phyloP scores from a whole-genome alignment of 35 echinoderm and acorn worm genomes.

The Apostichopus parvimensis region DNA sequence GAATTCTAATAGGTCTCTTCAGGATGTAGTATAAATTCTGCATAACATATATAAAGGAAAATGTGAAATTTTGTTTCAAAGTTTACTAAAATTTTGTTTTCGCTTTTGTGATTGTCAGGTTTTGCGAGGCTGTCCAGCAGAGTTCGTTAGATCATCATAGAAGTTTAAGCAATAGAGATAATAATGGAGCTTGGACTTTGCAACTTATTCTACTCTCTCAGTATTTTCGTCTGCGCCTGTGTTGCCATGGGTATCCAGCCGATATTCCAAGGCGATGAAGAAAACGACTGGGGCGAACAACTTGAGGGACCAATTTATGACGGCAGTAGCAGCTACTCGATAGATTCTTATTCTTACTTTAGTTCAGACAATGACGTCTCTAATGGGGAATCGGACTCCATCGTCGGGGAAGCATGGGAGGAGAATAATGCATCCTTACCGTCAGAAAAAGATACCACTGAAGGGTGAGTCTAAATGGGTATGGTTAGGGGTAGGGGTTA shows the following conservation, averaged over 20 bases:
- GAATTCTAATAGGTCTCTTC: too few species aligned
- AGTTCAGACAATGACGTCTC: neutral
- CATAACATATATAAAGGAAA: too few species aligned
- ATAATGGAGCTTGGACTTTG: neutral
- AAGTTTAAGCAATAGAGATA: neutral
- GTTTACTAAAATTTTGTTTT: too few species aligned
- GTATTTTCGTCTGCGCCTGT: neutral
- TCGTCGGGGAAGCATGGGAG: neutral
- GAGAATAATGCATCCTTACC: neutral
- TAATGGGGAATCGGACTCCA: neutral
- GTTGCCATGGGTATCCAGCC: neutral
- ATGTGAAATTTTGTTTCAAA: too few species aligned
- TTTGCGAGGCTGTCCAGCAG: too few species aligned
- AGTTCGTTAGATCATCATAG: too few species aligned
- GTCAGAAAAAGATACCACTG: neutral
- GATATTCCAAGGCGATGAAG: neutral
- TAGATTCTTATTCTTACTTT: neutral
- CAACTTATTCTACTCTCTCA: neutral
- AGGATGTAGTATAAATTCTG: too few species aligned
- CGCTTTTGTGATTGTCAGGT: too few species aligned
- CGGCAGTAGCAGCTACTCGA: neutral
- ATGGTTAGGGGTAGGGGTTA: too few species aligned
- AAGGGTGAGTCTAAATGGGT: neutral
- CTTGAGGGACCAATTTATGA: neutral
- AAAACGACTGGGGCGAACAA: neutral